A percentile compares a stretch with the other conserved stretches of the same genome.
Evolutionary conservation across 1,140 invertebrate species (phyloP).

Genomic region (Trichoplusia ni): DNA sequence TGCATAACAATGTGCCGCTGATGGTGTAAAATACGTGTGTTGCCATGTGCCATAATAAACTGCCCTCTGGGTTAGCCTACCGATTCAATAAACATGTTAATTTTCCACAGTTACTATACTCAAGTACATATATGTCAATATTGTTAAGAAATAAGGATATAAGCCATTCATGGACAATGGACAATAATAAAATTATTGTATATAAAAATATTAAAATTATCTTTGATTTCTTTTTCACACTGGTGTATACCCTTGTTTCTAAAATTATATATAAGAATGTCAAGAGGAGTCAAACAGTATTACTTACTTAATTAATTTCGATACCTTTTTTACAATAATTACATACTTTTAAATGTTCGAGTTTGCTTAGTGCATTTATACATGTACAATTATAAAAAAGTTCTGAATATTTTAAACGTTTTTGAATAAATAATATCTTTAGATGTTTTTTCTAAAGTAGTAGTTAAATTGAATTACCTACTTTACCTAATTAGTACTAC

Average conservation of each 20-base stretch:
- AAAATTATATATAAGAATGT: slow-evolving; percentile 47
- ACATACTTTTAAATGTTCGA: slow-evolving; percentile 42
- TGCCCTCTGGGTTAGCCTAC: slow-evolving; percentile 61
- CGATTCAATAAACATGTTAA: slow-evolving; percentile 48
- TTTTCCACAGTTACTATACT: slow-evolving; percentile 27
- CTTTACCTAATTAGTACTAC: slow-evolving; percentile 56
- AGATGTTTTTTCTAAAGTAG: slow-evolving; percentile 49
- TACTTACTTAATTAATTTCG: slow-evolving; percentile 74
- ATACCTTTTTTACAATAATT: slow-evolving; percentile 69
- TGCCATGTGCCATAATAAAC: slow-evolving; percentile 75
- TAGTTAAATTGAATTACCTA: slow-evolving; percentile 50
- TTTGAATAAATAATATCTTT: slow-evolving; percentile 40
- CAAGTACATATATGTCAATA: slow-evolving; percentile 11
- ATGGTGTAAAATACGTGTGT: slow-evolving; percentile 65
- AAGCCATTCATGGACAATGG: slow-evolving; percentile 1
- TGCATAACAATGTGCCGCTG: slow-evolving; percentile 47
- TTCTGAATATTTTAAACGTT: slow-evolving; percentile 38
- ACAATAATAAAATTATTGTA: slow-evolving; percentile 23
- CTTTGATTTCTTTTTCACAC: neutral
- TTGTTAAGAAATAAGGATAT: slow-evolving; percentile 20
- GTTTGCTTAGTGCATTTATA: slow-evolving; percentile 52
- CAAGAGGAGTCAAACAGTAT: slow-evolving; percentile 75
- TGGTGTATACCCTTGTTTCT: slow-evolving; percentile 25
- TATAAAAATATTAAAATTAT: slow-evolving; percentile 16
- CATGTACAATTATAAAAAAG: slow-evolving; percentile 41